phyloP scores from a whole-genome alignment of 2,888 invertebrate species.

The Stenchaetothrips biformis region DNA sequence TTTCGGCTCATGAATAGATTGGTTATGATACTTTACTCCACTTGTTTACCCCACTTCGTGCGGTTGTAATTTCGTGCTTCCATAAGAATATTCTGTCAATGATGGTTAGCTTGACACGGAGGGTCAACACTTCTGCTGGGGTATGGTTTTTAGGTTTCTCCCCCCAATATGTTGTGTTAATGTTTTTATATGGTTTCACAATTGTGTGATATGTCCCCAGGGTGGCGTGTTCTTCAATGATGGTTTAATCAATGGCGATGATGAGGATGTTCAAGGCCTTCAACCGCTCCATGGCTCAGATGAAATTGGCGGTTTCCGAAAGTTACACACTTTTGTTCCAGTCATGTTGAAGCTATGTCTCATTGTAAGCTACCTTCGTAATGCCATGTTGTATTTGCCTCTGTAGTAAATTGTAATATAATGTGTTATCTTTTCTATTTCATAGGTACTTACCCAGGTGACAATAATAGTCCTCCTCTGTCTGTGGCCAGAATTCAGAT shows the following conservation, averaged over 20 bases:
- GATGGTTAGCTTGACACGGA: conserved; percentile 43
- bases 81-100: conserved; percentile 30
- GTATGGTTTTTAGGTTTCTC: conserved; percentile 36
- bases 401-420: background rate
- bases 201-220: conserved; percentile 34
- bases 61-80: too few species aligned
- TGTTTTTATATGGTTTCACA: background rate
- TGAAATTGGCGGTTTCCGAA: conserved; percentile 42
- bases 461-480: conserved; percentile 44
- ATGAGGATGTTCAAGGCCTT: conserved; percentile 40
- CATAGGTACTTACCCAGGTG: conserved; percentile 43
- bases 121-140: conserved; percentile 41
- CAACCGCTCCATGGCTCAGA: conserved; percentile 43
- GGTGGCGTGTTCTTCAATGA: conserved; percentile 44
- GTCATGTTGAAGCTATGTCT: conserved; percentile 20
- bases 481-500: conserved; percentile 43
- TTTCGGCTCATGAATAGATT: too few species aligned
- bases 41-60: too few species aligned
- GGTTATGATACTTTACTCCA: too few species aligned
- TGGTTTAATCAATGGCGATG: conserved; percentile 44
- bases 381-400: background rate
- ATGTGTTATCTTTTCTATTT: conserved; percentile 24
- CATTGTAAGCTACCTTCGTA: conserved; percentile 12
- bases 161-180: too few species aligned
- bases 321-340: conserved; percentile 41